phyloP scores from a whole-genome alignment of 2,113 vertebrate genomes.

The Dipodomys ordii region DNA sequence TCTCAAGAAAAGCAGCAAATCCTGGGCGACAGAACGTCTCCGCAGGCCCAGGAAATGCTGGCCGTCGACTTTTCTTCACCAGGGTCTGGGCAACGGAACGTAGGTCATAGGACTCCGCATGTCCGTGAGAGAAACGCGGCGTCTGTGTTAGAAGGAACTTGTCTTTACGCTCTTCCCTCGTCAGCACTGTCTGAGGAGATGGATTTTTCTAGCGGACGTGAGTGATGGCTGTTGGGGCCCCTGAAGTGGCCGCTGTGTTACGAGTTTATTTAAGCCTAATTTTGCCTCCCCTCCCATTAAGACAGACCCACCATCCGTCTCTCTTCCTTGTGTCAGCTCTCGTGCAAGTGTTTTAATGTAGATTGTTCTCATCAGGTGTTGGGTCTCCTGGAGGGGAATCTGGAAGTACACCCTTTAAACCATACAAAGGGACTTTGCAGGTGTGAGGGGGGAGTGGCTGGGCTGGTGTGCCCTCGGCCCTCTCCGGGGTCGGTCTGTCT shows the following conservation, averaged over 20 bases:
- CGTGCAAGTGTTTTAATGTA: not conserved
- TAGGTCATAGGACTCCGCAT: not conserved
- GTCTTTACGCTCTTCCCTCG: not conserved
- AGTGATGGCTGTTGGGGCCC: not conserved
- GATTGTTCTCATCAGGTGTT: not conserved
- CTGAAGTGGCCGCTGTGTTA: not conserved
- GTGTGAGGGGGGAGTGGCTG: too few species aligned
- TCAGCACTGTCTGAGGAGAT: not conserved
- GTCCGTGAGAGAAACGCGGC: not conserved
- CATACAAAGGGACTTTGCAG: too few species aligned
- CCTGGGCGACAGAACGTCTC: too few species aligned
- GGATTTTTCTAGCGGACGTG: not conserved
- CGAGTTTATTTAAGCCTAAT: not conserved
- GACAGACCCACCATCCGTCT: not conserved
- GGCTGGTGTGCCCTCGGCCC: too few species aligned
- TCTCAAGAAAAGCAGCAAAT: too few species aligned
- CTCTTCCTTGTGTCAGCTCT: not conserved
- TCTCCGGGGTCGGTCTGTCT: not conserved
- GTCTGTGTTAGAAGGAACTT: conserved; percentile 47
- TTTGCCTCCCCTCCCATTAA: not conserved
- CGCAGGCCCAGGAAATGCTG: too few species aligned
- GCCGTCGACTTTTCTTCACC: too few species aligned
- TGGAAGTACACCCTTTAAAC: not conserved
- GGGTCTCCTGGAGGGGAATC: not conserved
- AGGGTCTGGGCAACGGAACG: not conserved